phyloP scores from a whole-genome alignment of 1,140 invertebrate species.

The Brachionus sp. region DNA sequence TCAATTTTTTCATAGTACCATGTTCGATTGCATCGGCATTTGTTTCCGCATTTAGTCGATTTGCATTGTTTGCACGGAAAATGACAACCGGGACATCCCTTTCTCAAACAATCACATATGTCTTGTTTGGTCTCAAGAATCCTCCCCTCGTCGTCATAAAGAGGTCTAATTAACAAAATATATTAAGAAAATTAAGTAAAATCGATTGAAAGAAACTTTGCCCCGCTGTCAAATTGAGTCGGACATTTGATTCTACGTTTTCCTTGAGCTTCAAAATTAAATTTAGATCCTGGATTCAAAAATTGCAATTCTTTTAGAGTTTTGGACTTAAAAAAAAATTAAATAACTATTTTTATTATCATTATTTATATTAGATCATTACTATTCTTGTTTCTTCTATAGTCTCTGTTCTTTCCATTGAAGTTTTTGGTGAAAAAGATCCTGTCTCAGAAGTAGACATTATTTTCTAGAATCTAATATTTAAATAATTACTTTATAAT shows the following conservation, averaged over 20 bases:
- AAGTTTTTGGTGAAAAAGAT: background rate
- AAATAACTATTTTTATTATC: background rate
- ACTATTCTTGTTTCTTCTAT: background rate
- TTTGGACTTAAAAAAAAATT: background rate
- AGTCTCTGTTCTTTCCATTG: background rate
- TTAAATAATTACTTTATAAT: background rate
- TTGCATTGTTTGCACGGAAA: conserved; percentile 72
- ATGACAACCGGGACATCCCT: conserved; percentile 72
- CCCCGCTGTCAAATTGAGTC: conserved; percentile 24
- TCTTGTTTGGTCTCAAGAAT: conserved; percentile 64
- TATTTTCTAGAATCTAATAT: background rate
- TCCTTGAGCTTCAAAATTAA: conserved; percentile 28
- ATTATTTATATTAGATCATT: background rate
- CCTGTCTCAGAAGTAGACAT: background rate
- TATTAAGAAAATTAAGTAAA: background rate
- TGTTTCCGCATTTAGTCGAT: conserved; percentile 66
- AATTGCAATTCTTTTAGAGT: conserved; percentile 6
- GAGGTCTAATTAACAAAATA: background rate
- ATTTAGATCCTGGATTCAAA: conserved; percentile 34
- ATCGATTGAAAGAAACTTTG: background rate
- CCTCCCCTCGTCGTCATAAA: conserved; percentile 59
- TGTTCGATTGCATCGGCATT: conserved; percentile 61
- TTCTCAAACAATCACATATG: conserved; percentile 73
- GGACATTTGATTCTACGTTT: conserved; percentile 14
- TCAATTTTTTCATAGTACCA: conserved; percentile 56